These are phyloP conservation scores for Dermatemys mawii DNA, from an alignment of 2,113 vertebrate species.

Conservation along the genomic window DNA sequence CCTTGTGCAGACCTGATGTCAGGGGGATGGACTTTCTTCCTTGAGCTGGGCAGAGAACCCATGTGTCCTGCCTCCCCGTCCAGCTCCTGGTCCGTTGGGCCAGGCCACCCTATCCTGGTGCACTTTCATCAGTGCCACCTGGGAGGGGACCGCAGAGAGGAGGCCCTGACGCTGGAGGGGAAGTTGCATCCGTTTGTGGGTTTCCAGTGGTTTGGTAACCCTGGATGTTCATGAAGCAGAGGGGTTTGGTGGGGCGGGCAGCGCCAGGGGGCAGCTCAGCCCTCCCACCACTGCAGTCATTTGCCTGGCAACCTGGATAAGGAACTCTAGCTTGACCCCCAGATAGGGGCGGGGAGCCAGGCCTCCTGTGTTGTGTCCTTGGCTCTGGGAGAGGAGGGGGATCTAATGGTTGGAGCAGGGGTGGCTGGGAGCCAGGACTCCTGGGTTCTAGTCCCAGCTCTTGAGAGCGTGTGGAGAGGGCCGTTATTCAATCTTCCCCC, in stretches of 20 bases:
- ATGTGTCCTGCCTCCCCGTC: neutral
- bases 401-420: too few relatives aligned
- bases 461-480: neutral
- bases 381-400: too few relatives aligned
- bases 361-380: too few relatives aligned
- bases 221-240: neutral
- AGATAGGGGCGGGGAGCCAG: neutral
- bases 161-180: neutral
- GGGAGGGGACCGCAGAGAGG: neutral
- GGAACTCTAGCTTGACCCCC: neutral
- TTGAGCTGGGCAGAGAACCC: neutral
- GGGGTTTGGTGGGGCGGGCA: neutral
- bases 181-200: neutral
- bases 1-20: too few relatives aligned
- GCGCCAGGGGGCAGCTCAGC: too few relatives aligned
- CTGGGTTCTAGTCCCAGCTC: neutral
- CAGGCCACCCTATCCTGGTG: neutral
- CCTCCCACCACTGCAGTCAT: too few relatives aligned
- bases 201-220: neutral
- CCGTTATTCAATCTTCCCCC: neutral
- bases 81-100: neutral
- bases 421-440: neutral
- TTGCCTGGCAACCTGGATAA: neutral
- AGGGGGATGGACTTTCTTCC: neutral
- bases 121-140: neutral